Base-by-base conservation (phyloP, 2,113 vertebrate species). In the Ptyas mucosa region DNA sequence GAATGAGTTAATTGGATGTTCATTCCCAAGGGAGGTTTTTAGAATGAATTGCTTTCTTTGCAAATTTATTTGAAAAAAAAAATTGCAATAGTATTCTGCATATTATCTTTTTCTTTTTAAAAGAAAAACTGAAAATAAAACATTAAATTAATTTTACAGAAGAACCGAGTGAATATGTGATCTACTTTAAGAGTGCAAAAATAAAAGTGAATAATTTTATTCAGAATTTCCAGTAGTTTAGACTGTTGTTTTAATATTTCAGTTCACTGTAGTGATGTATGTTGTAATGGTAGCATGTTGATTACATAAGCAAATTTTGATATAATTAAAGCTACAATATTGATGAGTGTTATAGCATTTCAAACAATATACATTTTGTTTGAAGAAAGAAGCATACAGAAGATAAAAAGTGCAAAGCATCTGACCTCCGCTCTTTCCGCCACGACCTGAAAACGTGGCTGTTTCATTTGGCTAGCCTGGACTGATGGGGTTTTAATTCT, bases 171-270 rank as follows among this genome's bases (percentile, higher is more conserved):
- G 51, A 75, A 53, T 54, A 58, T 55, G 51, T 75, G 23, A n/a
- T 12, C 52, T 57, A 34, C 21, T 53, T 52, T 87, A 85, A 55
- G 55, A 43, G 34, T 85, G n/a, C 52, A 89, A 15, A 26, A 89
- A 20, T 89, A 52, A 81, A 57, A 89, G 34, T n/a, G 87, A 49
- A 52, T 69, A 81, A 81, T 89, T 89, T 92, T 85, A 46, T 75
- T 88, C 39, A 55, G 5, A 23, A 39, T 81, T 85, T 81, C 24
- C 52, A 89, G 87, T 26, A 85, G 39, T 52, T 57, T 69, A 89
- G 52, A 55, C 21, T 51, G 21, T 58, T 88, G 24, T 92, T 92
- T 89, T 89, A 92, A 92, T 92, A 85, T 85, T 92, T 92, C 24
- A 85, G 9, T 81, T 81, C 18, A 46, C 53, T 58, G 55, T 23